Percentiles rank a stretch among this genome's conserved stretches.
These are phyloP conservation scores for Amaurobius ferox DNA, from an alignment of 2,888 invertebrate genomes.

Conservation along the genomic window DNA sequence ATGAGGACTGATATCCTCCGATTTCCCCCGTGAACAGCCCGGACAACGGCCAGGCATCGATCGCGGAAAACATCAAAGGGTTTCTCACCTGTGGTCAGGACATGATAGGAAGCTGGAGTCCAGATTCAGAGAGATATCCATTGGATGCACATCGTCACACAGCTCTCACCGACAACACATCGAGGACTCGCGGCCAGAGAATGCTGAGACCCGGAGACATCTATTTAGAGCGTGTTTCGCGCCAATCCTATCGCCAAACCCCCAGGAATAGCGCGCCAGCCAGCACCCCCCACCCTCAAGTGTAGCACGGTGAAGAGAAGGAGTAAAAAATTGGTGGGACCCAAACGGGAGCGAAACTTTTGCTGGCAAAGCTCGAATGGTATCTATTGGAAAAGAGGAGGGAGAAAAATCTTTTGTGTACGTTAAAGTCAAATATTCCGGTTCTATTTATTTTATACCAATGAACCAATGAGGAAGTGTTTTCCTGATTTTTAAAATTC, in stretches of 20 bases:
- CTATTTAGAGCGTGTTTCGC: slow-evolving; percentile 59
- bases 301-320: not conserved
- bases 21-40: not conserved
- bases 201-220: slow-evolving; percentile 42
- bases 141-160: slow-evolving; percentile 38
- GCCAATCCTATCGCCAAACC: slow-evolving; percentile 29
- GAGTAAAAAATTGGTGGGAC: not conserved
- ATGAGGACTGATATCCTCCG: not conserved
- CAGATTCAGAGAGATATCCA: slow-evolving; percentile 58
- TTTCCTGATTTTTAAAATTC: too few relatives aligned
- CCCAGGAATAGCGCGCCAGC: slow-evolving; percentile 54
- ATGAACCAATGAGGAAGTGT: too few relatives aligned
- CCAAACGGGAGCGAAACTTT: not conserved
- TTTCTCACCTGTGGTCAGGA: slow-evolving; percentile 68
- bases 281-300: not conserved
- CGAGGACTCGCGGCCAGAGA: slow-evolving; percentile 50
- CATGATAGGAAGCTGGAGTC: slow-evolving; percentile 51
- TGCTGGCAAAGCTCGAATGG: too few relatives aligned
- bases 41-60: not conserved
- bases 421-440: too few relatives aligned
- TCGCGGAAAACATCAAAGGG: not conserved
- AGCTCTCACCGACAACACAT: slow-evolving; percentile 47
- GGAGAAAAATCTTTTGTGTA: too few relatives aligned
- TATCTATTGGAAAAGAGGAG: too few relatives aligned
- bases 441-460: too few relatives aligned